Evolutionary conservation across 2,797 vertebrate species (phyloP).

Genomic region (Podarcis siculus): DNA sequence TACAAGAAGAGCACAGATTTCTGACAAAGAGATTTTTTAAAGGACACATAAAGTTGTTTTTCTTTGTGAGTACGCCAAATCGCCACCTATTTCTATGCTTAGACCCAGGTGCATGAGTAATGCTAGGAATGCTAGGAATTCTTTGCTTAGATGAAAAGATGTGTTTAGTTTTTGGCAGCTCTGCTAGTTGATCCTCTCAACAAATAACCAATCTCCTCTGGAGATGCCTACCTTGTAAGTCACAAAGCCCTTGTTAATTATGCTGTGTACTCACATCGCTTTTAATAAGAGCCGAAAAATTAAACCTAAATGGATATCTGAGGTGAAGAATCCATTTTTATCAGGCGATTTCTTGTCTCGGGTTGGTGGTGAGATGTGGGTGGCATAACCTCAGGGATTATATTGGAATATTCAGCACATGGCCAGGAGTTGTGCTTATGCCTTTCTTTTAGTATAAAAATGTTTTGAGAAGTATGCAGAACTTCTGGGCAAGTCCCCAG

Average conservation of each 20-base stretch:
- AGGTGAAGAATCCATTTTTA: conserved; percentile 25
- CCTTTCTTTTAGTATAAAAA: neutral
- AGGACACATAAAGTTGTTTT: conserved; percentile 11
- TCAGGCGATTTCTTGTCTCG: neutral
- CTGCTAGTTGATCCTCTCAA: conserved; percentile 70
- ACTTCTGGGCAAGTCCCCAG: too few species aligned
- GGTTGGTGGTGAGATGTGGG: neutral
- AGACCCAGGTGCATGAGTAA: conserved; percentile 23
- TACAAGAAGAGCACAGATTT: neutral
- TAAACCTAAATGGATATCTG: conserved; percentile 38
- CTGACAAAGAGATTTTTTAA: neutral
- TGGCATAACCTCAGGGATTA: neutral
- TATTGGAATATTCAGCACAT: too few species aligned
- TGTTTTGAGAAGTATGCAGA: neutral
- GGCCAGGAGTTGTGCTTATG: too few species aligned
- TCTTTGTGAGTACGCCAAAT: neutral
- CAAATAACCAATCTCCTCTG: conserved; percentile 75
- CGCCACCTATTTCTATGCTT: conserved; percentile 38
- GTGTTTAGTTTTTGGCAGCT: conserved; percentile 77
- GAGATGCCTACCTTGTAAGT: conserved; percentile 69
- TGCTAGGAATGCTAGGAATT: conserved; percentile 65
- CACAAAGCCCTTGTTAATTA: conserved; percentile 78
- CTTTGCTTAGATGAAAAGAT: conserved; percentile 70
- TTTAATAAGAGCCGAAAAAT: conserved; percentile 67
- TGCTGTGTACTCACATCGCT: conserved; percentile 56